Conservation (phyloP, 2,797 vertebrate species). For the Arnoldichthys spilopterus region DNA sequence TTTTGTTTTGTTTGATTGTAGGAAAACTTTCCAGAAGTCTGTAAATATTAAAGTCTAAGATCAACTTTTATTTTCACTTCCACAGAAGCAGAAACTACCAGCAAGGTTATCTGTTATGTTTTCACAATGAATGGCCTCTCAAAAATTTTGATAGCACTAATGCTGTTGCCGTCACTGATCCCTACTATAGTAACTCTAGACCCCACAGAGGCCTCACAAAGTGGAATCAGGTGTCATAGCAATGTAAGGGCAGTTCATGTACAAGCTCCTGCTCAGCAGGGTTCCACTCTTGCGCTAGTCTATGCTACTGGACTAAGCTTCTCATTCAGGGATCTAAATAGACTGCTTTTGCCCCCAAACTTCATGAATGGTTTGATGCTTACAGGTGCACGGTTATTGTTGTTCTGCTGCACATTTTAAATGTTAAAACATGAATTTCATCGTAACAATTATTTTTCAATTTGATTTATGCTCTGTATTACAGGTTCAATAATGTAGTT, state of each 20-base stretch:
- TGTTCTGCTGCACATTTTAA: no score
- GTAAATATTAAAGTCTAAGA: constrained; percentile 1
- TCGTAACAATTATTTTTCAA: background rate
- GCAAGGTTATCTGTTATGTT: constrained; percentile 41
- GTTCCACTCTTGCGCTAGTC: background rate
- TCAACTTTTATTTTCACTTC: background rate
- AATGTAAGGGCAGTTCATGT: constrained; percentile 28
- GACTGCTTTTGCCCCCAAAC: background rate
- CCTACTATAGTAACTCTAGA: constrained; percentile 43
- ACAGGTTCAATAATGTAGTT: no score
- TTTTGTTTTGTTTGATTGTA: background rate
- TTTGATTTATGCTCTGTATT: background rate
- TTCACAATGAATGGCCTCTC: constrained; percentile 41
- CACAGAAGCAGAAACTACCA: constrained; percentile 32
- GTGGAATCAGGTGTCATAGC: constrained; percentile 46
- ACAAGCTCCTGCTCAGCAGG: constrained; percentile 23
- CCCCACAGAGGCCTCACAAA: constrained; percentile 29
- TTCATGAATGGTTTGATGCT: no score
- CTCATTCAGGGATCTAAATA: background rate
- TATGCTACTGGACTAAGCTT: constrained; percentile 6
- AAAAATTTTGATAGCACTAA: constrained; percentile 43
- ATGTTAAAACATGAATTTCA: no score
- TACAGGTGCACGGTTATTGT: no score
- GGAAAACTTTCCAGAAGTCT: background rate
- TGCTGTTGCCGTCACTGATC: constrained; percentile 22